Percentiles rank a stretch among this genome's conserved stretches.
phyloP scores from a whole-genome alignment of 2,113 vertebrate species.

The Eulemur macaco region DNA sequence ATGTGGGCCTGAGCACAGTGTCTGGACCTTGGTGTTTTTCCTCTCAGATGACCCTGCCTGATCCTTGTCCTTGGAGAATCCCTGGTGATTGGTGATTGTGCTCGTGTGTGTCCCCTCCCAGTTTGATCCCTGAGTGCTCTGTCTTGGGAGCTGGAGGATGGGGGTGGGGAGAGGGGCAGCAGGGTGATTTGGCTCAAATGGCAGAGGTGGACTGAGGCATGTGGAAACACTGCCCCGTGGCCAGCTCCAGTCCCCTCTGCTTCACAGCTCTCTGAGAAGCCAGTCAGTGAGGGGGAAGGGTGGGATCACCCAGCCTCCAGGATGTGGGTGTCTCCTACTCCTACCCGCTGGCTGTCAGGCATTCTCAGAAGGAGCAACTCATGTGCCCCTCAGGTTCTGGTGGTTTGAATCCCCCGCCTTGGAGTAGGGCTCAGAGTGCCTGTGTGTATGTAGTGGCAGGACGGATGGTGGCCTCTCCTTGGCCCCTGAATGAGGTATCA shows the following conservation, averaged over 20 bases:
- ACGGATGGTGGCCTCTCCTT: background rate
- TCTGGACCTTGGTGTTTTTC: background rate
- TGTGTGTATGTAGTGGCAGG: fast-evolving
- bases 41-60: background rate
- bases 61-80: background rate
- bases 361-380: background rate
- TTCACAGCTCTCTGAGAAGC: background rate
- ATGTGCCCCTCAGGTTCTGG: background rate
- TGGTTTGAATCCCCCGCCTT: background rate
- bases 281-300: background rate
- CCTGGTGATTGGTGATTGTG: background rate
- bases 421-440: background rate
- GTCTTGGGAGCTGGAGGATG: background rate
- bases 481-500: background rate
- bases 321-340: background rate
- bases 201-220: background rate
- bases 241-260: background rate
- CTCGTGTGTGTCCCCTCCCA: background rate
- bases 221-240: background rate
- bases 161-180: background rate
- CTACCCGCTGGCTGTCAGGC: background rate
- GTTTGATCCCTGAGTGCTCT: background rate
- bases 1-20: background rate
- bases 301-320: too few relatives aligned
- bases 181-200: background rate